Evolutionary conservation across 2,888 invertebrate species (phyloP).

Genomic region (Ectemnius cavifrons): DNA sequence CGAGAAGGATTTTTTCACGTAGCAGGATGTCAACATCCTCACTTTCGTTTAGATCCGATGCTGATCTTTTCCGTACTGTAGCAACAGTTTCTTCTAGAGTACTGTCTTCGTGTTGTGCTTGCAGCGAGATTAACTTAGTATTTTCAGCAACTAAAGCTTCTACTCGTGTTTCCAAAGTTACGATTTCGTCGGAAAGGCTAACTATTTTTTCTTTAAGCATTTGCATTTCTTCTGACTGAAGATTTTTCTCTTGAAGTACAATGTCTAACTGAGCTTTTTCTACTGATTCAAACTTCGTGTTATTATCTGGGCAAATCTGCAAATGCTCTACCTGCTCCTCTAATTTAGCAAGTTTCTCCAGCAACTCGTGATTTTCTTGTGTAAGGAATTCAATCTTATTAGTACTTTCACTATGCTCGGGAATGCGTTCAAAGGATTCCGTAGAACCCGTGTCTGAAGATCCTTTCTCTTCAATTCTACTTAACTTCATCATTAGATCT

Average conservation of each 20-base stretch:
- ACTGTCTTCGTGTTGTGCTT: constrained; percentile 51
- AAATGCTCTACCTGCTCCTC: constrained; percentile 65
- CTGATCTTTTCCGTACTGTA: constrained; percentile 24
- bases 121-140: constrained; percentile 31
- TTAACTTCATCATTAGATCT: constrained; percentile 67
- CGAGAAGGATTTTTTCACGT: constrained; percentile 61
- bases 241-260: constrained; percentile 59
- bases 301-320: constrained; percentile 17
- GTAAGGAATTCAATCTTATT: constrained; percentile 68
- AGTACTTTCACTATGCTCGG: constrained; percentile 44
- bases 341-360: constrained; percentile 68
- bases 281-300: constrained; percentile 8
- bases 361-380: constrained; percentile 71
- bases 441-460: constrained; percentile 75
- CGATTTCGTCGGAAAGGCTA: constrained; percentile 48
- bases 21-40: constrained; percentile 38
- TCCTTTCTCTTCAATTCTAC: constrained; percentile 72
- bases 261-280: constrained; percentile 43
- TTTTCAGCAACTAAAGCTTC: constrained; percentile 53
- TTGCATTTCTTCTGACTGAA: constrained; percentile 61
- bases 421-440: constrained; percentile 75
- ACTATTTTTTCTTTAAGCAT: constrained; percentile 57
- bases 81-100: constrained; percentile 5
- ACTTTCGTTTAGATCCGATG: constrained; percentile 26
- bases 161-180: constrained; percentile 44